A percentile compares a stretch with the other conserved stretches of the same genome.
Evolutionary conservation across 2,888 invertebrate genomes (phyloP).

Genomic region (Parascotia fuliginaria): DNA sequence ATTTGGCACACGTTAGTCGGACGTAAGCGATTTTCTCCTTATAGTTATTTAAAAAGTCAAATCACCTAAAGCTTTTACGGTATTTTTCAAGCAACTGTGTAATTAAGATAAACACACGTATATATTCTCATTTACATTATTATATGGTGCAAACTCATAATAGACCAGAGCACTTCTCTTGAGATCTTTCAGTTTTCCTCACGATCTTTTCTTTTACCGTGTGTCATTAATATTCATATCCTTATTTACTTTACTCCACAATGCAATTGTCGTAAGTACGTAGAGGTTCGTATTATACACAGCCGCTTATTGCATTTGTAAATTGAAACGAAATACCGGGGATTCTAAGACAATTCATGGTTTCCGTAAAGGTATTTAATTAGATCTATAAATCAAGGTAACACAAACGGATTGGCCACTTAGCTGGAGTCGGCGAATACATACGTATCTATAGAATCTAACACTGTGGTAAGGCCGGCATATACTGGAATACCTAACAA

Average conservation of each 20-base stretch:
- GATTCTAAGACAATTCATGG: conserved; percentile 69
- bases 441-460: conserved; percentile 35
- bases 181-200: no score
- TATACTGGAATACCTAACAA: background rate
- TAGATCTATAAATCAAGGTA: conserved; percentile 72
- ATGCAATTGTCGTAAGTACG: background rate
- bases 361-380: conserved; percentile 72
- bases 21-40: no score
- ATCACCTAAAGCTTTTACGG: no score
- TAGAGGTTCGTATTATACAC: conserved; percentile 9
- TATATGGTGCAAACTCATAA: no score
- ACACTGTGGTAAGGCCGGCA: background rate
- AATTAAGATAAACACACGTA: no score
- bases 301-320: conserved; percentile 36
- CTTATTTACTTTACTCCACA: background rate
- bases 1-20: no score
- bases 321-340: conserved; percentile 53
- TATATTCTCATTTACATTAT: no score
- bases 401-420: conserved; percentile 57
- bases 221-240: no score
- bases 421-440: conserved; percentile 48
- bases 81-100: no score
- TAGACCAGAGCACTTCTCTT: no score
- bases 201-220: no score
- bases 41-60: no score